These are phyloP conservation scores for Dyspetes luteomarginatus DNA, from an alignment of 2,888 invertebrate genomes.

Conservation along the genomic window DNA sequence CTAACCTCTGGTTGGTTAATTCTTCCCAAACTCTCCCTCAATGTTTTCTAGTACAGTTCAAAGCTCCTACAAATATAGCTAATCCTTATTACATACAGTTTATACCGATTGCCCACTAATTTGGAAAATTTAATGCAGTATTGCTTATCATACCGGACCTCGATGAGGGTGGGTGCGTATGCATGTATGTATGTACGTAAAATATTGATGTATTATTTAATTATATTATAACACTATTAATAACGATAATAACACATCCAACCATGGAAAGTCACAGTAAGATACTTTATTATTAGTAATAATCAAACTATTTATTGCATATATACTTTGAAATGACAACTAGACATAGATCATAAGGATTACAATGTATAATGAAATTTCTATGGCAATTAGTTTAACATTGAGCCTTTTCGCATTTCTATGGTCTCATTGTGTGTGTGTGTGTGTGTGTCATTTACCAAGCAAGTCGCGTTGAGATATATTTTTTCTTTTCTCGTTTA, in stretches of 20 bases:
- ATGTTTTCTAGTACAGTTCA: not conserved
- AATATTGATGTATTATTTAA: constrained; percentile 68
- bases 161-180: constrained; percentile 44
- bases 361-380: constrained; percentile 59
- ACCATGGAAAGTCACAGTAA: constrained; percentile 54
- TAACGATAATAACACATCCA: constrained; percentile 46
- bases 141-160: constrained; percentile 20
- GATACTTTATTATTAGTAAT: constrained; percentile 61
- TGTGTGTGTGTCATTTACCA: constrained; percentile 30
- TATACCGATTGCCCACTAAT: constrained; percentile 21
- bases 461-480: constrained; percentile 2
- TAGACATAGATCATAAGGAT: constrained; percentile 54
- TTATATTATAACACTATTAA: constrained; percentile 28
- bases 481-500: not conserved
- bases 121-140: constrained; percentile 10
- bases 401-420: constrained; percentile 64
- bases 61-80: not conserved
- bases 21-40: not conserved
- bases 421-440: constrained; percentile 61
- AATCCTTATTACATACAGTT: not conserved
- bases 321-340: constrained; percentile 66
- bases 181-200: constrained; percentile 66
- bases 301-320: constrained; percentile 71
- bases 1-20: not conserved
- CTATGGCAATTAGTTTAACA: constrained; percentile 48